phyloP scores from a whole-genome alignment of 64 coral and sea anemone genomes.

The Platygyra sinensis region DNA sequence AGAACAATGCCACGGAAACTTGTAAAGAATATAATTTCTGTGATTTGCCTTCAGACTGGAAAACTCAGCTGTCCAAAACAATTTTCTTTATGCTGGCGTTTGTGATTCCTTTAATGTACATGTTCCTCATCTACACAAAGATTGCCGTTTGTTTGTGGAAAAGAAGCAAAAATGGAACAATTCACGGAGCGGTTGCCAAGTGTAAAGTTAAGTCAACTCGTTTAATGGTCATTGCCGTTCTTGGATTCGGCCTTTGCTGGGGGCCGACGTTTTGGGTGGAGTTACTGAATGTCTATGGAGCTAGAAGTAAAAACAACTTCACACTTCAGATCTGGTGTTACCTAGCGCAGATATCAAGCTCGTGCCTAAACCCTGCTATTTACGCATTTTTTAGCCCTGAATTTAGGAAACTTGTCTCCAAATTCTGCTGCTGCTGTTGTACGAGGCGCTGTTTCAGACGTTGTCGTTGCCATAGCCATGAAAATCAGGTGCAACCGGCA shows the following conservation, averaged over 20 bases:
- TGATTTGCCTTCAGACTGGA: background rate
- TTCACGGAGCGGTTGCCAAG: slow-evolving; percentile 19
- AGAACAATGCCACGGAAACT: background rate
- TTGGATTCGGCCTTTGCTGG: background rate
- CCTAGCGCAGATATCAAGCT: background rate
- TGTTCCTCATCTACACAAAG: slow-evolving; percentile 10
- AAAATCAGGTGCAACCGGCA: background rate
- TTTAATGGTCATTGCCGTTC: slow-evolving; percentile 20
- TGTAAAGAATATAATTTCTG: background rate
- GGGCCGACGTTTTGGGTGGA: background rate
- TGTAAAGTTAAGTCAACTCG: slow-evolving; percentile 13
- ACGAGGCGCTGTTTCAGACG: background rate
- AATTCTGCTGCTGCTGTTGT: slow-evolving; percentile 10
- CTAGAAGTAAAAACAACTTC: background rate
- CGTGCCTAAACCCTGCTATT: background rate
- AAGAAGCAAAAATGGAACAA: background rate
- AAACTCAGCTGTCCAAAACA: slow-evolving; percentile 13
- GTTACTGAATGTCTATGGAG: background rate
- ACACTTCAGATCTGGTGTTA: background rate
- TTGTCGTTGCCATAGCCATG: background rate
- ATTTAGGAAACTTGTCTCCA: background rate
- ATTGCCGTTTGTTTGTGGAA: slow-evolving; percentile 5
- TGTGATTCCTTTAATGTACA: slow-evolving; percentile 5
- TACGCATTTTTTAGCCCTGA: slow-evolving; percentile 5
- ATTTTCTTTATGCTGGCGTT: background rate